These are phyloP conservation scores for Parotocinclus haroldoi DNA, from an alignment of 2,797 vertebrate genomes.

Conservation along the genomic window DNA sequence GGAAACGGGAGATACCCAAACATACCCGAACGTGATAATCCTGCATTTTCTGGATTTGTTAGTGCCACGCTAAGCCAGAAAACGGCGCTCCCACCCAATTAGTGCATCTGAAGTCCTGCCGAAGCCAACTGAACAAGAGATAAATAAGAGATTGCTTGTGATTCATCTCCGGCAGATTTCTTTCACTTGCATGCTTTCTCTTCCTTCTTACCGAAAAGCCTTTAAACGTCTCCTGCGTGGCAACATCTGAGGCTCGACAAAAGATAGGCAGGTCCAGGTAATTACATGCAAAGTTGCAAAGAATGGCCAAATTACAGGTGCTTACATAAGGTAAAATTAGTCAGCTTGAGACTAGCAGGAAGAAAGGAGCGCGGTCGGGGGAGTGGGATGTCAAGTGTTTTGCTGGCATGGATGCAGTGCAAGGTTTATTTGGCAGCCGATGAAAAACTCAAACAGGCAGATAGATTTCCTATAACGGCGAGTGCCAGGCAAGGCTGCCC, in stretches of 20 bases:
- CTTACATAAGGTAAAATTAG: slow-evolving; percentile 47
- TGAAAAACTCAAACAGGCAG: slow-evolving; percentile 55
- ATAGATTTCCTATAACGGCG: slow-evolving; percentile 67
- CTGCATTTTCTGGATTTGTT: neutral
- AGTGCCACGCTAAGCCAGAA: slow-evolving; percentile 7
- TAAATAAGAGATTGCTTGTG: neutral
- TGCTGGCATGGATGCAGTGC: slow-evolving; percentile 61
- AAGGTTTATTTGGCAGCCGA: slow-evolving; percentile 64
- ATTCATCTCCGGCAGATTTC: too few relatives aligned
- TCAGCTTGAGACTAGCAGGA: slow-evolving; percentile 37
- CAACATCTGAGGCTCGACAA: slow-evolving; percentile 52
- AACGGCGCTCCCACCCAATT: neutral
- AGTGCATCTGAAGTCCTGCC: neutral
- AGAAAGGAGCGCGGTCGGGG: slow-evolving; percentile 53
- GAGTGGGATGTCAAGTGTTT: slow-evolving; percentile 51
- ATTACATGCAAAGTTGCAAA: slow-evolving; percentile 62
- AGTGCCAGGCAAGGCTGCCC: slow-evolving; percentile 63
- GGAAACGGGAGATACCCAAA: neutral
- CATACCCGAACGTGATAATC: slow-evolving; percentile 18
- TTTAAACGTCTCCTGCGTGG: slow-evolving; percentile 50
- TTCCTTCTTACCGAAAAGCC: slow-evolving; percentile 26
- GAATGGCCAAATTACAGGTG: slow-evolving; percentile 54
- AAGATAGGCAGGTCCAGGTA: slow-evolving; percentile 55
- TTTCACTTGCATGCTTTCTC: neutral
- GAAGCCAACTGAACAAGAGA: neutral